These are phyloP conservation scores for Catagonus wagneri DNA, from an alignment of 2,113 vertebrate genomes.

Conservation along the genomic window DNA sequence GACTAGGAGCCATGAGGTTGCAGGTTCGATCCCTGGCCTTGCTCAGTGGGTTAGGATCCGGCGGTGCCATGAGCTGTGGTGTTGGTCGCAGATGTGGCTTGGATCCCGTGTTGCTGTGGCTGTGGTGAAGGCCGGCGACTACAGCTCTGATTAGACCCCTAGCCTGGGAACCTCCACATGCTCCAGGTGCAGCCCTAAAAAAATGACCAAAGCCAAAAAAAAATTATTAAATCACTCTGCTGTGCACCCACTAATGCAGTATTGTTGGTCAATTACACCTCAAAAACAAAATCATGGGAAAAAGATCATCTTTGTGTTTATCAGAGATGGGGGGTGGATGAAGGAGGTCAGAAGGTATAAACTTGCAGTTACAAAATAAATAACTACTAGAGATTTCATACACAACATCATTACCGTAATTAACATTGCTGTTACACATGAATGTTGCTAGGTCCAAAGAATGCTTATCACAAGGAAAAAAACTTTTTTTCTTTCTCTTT, in stretches of 20 bases:
- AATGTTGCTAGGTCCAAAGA: background rate
- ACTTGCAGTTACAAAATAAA: background rate
- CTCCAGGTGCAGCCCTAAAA: no score
- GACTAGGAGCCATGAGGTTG: no score
- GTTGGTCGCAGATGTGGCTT: no score
- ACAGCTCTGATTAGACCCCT: no score
- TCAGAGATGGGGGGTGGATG: background rate
- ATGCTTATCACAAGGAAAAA: background rate
- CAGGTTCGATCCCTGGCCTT: no score
- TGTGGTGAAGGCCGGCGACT: no score
- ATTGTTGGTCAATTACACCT: background rate
- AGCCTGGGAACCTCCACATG: no score
- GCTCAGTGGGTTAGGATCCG: no score
- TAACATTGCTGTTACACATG: background rate
- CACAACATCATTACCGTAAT: background rate
- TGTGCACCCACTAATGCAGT: background rate
- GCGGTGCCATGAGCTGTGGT: no score
- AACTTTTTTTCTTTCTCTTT: background rate
- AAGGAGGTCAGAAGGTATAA: background rate
- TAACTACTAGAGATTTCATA: background rate
- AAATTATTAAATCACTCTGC: background rate
- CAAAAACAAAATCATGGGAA: background rate
- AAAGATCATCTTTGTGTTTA: background rate
- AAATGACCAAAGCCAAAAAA: no score
- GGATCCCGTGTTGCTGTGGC: no score